Percentiles rank a stretch among this genome's conserved stretches.
Evolutionary conservation across 2,888 invertebrate genomes (phyloP).

Genomic region (Onthophagus sagittarius): DNA sequence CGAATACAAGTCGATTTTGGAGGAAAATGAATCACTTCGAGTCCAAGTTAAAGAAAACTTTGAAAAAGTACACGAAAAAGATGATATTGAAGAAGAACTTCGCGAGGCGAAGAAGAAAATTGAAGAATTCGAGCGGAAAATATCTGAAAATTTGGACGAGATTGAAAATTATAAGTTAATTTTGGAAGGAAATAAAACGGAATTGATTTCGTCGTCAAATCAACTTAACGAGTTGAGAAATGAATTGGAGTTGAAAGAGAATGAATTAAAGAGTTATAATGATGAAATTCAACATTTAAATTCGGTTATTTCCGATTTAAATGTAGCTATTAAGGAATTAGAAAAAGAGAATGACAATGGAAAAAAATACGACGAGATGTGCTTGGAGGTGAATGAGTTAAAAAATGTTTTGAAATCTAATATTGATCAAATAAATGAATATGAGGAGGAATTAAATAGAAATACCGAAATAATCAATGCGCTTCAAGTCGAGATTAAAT

Average conservation of each 20-base stretch:
- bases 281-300: slow-evolving; percentile 46
- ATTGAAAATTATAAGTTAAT: slow-evolving; percentile 38
- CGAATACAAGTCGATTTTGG: slow-evolving; percentile 34
- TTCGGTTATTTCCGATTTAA: slow-evolving; percentile 51
- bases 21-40: slow-evolving; percentile 37
- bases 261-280: slow-evolving; percentile 26
- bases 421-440: slow-evolving; percentile 51
- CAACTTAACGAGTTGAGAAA: slow-evolving; percentile 37
- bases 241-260: slow-evolving; percentile 37
- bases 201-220: slow-evolving; percentile 39
- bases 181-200: slow-evolving; percentile 42
- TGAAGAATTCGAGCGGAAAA: slow-evolving; percentile 35
- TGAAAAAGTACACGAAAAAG: slow-evolving; percentile 37
- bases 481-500: slow-evolving; percentile 54
- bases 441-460: slow-evolving; percentile 55
- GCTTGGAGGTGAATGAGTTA: slow-evolving; percentile 55
- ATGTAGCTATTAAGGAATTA: slow-evolving; percentile 51
- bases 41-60: slow-evolving; percentile 34
- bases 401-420: slow-evolving; percentile 54
- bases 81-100: slow-evolving; percentile 35
- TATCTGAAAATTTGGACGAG: slow-evolving; percentile 37
- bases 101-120: slow-evolving; percentile 31
- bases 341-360: slow-evolving; percentile 49
- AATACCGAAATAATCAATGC: slow-evolving; percentile 54
- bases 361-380: slow-evolving; percentile 52